These are phyloP conservation scores for Silurus aristotelis DNA, from an alignment of 2,797 vertebrate genomes.

Conservation along the genomic window DNA sequence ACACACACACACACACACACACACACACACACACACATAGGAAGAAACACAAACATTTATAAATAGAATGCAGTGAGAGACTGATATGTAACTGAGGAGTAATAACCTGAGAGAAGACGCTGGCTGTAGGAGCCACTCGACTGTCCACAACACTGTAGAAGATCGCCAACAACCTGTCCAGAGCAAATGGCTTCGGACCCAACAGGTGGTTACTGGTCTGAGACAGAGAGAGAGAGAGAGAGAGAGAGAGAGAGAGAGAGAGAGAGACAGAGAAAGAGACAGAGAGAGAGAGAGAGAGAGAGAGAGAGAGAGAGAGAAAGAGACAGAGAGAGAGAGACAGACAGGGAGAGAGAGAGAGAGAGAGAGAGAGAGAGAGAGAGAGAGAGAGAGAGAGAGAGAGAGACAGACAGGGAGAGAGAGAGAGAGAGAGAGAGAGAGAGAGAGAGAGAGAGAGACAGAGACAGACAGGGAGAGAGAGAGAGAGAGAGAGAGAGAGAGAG, in stretches of 20 bases:
- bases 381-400: neutral
- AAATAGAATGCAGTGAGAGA: too few relatives aligned
- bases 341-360: rapidly evolving
- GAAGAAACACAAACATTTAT: neutral
- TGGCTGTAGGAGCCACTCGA: constrained; percentile 90
- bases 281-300: neutral
- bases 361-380: neutral
- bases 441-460: neutral
- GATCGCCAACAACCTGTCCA: constrained; percentile 93
- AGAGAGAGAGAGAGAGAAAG: too few relatives aligned
- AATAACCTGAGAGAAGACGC: constrained; percentile 93
- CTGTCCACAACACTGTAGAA: constrained; percentile 96
- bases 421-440: neutral
- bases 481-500: neutral
- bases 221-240: neutral
- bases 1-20: too few relatives aligned
- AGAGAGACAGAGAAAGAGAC: neutral
- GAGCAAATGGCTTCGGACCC: constrained; percentile 91
- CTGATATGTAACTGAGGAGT: neutral
- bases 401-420: neutral
- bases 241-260: neutral
- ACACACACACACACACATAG: neutral
- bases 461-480: neutral
- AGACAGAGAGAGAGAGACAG: neutral
- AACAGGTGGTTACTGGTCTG: constrained; percentile 97